phyloP scores from a whole-genome alignment of 2,888 invertebrate species.

The Nomada goodeniana region DNA sequence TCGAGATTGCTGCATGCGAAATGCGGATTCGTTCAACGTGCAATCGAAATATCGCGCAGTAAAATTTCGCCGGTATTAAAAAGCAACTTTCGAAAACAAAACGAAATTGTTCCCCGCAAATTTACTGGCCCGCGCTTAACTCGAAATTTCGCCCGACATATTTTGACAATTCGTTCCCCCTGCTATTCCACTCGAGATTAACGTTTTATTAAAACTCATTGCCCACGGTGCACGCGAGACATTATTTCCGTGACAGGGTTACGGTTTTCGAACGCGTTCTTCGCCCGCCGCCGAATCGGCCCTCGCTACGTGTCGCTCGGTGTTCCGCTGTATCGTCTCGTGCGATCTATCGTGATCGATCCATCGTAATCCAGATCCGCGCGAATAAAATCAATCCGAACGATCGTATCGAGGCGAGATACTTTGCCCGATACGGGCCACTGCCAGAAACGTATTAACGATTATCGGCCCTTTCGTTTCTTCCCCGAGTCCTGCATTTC shows the following conservation, averaged over 20 bases:
- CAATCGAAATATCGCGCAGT: not conserved
- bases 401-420: slow-evolving; percentile 17
- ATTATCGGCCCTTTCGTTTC: slow-evolving; percentile 10
- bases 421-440: not conserved
- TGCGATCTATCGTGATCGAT: not conserved
- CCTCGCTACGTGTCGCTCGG: not conserved
- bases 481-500: not conserved
- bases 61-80: not conserved
- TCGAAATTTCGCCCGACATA: not conserved
- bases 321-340: not conserved
- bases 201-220: slow-evolving; percentile 16
- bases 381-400: not conserved
- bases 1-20: no score
- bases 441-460: slow-evolving; percentile 23
- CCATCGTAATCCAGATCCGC: slow-evolving; percentile 2
- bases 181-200: slow-evolving; percentile 5
- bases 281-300: not conserved
- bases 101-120: slow-evolving; percentile 1
- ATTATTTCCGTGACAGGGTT: not conserved
- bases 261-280: not conserved
- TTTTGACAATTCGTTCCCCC: slow-evolving; percentile 7
- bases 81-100: not conserved
- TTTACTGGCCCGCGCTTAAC: not conserved
- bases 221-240: not conserved
- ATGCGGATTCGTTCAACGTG: no score